These are phyloP conservation scores for Zosterops pallidus DNA, from an alignment of 2,113 vertebrate species.

Conservation along the genomic window DNA sequence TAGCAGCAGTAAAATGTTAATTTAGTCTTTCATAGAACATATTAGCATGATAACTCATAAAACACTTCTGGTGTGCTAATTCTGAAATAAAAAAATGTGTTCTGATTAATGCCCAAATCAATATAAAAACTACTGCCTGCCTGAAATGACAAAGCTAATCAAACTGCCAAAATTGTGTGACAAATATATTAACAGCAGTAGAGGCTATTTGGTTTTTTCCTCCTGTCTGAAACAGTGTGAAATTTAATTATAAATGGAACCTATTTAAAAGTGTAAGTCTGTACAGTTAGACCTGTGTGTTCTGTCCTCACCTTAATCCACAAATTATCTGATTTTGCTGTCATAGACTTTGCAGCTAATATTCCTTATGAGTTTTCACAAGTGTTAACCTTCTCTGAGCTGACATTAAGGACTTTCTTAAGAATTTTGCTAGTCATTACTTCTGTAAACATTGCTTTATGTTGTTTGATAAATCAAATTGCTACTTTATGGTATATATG, in stretches of 20 bases:
- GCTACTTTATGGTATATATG: background rate
- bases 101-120: constrained; percentile 63
- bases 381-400: background rate
- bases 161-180: constrained; percentile 37
- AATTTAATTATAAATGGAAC: constrained; percentile 35
- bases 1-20: constrained; percentile 70
- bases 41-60: constrained; percentile 70
- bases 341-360: background rate
- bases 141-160: constrained; percentile 54
- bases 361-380: constrained; percentile 17
- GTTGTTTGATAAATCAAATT: background rate
- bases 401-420: background rate
- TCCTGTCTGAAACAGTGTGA: constrained; percentile 1
- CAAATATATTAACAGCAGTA: background rate
- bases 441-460: background rate
- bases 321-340: background rate
- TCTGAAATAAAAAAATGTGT: constrained; percentile 53
- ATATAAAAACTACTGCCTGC: constrained; percentile 53
- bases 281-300: background rate
- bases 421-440: background rate
- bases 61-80: constrained; percentile 66
- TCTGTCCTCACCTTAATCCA: background rate
- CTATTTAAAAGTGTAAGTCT: background rate
- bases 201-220: background rate
- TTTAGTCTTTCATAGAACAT: constrained; percentile 68